Percentiles rank a stretch among this genome's conserved stretches.
Conservation (phyloP, 2,888 invertebrate genomes). For the Diarsia mendica region DNA sequence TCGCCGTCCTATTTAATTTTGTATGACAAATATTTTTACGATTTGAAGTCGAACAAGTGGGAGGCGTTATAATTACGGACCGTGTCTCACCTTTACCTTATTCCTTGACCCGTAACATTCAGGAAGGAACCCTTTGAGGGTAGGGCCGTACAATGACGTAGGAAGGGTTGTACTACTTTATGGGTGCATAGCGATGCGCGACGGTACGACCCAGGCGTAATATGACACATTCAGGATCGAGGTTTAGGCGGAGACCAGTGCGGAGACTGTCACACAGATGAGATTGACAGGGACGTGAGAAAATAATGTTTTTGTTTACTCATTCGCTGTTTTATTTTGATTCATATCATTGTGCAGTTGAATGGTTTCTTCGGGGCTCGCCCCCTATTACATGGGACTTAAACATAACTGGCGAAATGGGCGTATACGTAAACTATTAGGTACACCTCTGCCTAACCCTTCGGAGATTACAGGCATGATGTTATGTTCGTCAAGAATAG, state of each 20-base stretch:
- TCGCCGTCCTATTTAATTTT: background rate
- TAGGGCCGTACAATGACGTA: constrained; percentile 31
- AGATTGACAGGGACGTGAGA: background rate
- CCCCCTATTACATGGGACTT: too few relatives aligned
- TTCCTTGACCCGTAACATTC: constrained; percentile 52
- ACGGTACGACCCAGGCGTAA: background rate
- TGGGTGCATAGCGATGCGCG: constrained; percentile 10
- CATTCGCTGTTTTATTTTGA: background rate
- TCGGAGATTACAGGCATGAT: too few relatives aligned
- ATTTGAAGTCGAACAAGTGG: constrained; percentile 26
- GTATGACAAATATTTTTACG: constrained; percentile 20
- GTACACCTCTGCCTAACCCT: too few relatives aligned
- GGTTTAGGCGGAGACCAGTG: background rate
- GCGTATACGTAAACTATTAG: too few relatives aligned
- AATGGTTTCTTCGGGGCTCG: background rate
- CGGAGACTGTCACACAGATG: background rate
- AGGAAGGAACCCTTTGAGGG: constrained; percentile 44
- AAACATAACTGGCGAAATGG: too few relatives aligned
- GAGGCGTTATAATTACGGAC: constrained; percentile 28
- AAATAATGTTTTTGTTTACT: background rate
- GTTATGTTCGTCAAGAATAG: background rate
- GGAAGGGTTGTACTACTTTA: constrained; percentile 34
- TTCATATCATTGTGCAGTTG: background rate
- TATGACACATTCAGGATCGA: constrained; percentile 7
- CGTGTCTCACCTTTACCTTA: constrained; percentile 37